A percentile compares a stretch with the other conserved stretches of the same genome.
phyloP scores from a whole-genome alignment of 2,113 vertebrate genomes.

The Aplodontia rufa region DNA sequence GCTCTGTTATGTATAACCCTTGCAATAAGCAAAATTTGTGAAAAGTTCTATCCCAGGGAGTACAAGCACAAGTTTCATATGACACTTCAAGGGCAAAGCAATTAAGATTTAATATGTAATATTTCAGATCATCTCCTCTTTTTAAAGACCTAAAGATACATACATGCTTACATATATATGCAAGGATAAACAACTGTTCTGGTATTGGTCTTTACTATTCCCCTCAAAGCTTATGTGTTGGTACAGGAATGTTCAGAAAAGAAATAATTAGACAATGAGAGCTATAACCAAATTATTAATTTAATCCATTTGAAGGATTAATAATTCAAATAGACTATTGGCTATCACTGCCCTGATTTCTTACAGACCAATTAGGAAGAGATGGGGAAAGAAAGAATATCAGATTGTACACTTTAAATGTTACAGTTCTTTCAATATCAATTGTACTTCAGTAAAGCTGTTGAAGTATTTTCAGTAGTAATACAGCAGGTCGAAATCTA shows the following conservation, averaged over 20 bases:
- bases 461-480: neutral
- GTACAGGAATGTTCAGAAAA: too few species aligned
- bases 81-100: neutral
- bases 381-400: neutral
- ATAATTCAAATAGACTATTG: too few species aligned
- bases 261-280: too few species aligned
- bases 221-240: too few species aligned
- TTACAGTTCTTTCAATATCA: neutral
- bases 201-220: too few species aligned
- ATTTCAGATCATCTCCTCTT: neutral
- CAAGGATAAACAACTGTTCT: too few species aligned
- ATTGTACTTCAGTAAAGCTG: neutral
- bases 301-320: too few species aligned
- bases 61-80: neutral
- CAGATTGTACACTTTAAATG: neutral
- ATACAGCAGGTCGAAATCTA: neutral
- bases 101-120: neutral
- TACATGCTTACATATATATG: too few species aligned
- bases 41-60: neutral
- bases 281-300: too few species aligned
- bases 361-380: neutral
- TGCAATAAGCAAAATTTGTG: neutral
- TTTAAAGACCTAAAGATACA: neutral
- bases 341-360: too few species aligned
- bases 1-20: neutral